Evolutionary conservation across 2,888 invertebrate species (phyloP), one percentile per base, ranked within the genome.

Genomic region (Bembecia ichneumoniformis): DNA sequence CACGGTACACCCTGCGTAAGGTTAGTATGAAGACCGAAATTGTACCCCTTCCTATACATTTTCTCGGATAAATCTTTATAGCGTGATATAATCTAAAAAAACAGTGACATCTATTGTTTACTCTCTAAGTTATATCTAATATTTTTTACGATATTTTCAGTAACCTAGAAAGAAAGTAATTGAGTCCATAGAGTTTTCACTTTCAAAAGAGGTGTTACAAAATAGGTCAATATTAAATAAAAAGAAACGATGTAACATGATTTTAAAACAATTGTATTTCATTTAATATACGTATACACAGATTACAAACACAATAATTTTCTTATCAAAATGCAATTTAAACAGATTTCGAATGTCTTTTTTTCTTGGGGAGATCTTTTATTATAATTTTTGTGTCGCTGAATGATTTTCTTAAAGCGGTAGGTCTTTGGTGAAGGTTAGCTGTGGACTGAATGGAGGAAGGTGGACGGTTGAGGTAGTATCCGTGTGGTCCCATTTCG

Each of bases 1-100:
- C 92, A 89, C 89, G 90, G 89, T 90, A 79, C 82, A 88, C 90
- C 89, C 91, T 91, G 83, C 91, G 91, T 90, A 90, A 91, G 91
- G 92, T 92, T 91, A 92, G 91, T 90, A 87, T 87, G 78, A 43
- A 13, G 35, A 13, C 16, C 17, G 17, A 0, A 10, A 44, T 17
- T 2, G 4, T 3, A 11, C 44, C n/a, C 3, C 7, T 16, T 9
- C 44, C 63, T 78, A 64, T 79, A 72, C 74, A 69, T 52, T 3
- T 17, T 13, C 10, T 35, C 16, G 40, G 40, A 55, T 58, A 57
- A 66, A 75, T 71, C 63, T 75, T 61, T 58, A 65, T 61, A 77
- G 46, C 82, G 78, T 70, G 74, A 65, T 70, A 43, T 71, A 80
- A 58, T 28, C 63, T 67, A 51, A 50, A 15, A 16, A 35, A 46